These are phyloP conservation scores for Brachypalpus laphriformis DNA, from an alignment of 2,888 invertebrate species.

Conservation along the genomic window DNA sequence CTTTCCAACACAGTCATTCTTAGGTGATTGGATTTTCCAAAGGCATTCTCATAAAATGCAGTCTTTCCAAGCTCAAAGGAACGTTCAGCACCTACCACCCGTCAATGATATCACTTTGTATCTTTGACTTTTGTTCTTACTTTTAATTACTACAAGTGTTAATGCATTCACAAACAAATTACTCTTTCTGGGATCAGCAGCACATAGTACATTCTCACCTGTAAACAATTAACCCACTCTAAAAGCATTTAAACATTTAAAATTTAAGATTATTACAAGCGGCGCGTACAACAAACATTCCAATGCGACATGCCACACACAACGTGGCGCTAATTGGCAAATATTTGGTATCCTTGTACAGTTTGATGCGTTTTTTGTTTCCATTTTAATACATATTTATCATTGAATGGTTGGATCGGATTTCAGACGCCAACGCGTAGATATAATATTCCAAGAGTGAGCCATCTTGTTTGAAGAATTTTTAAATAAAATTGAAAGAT, in stretches of 20 bases:
- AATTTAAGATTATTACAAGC: constrained; percentile 53
- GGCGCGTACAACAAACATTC: constrained; percentile 39
- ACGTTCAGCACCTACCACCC: background rate
- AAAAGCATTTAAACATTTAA: constrained; percentile 53
- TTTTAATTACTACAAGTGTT: constrained; percentile 39
- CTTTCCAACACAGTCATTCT: too few relatives aligned
- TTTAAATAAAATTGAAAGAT: constrained; percentile 21
- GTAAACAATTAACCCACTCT: constrained; percentile 51
- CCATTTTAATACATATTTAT: constrained; percentile 17
- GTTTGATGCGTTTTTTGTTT: constrained; percentile 24
- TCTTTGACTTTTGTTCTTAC: constrained; percentile 11
- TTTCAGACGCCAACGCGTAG: constrained; percentile 16
- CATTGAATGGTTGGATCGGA: constrained; percentile 30
- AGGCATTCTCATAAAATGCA: background rate
- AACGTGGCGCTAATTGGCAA: constrained; percentile 63
- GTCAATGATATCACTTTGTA: constrained; percentile 19
- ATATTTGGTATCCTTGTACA: constrained; percentile 62
- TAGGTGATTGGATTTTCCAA: too few relatives aligned
- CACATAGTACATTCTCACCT: background rate
- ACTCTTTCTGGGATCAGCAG: background rate
- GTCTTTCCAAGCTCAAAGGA: background rate
- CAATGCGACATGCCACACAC: constrained; percentile 41
- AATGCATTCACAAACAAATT: constrained; percentile 60
- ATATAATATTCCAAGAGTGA: background rate
- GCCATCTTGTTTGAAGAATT: constrained; percentile 15